Base-by-base conservation (phyloP, 1,140 invertebrate species). In the Drosophila kohkoa region DNA sequence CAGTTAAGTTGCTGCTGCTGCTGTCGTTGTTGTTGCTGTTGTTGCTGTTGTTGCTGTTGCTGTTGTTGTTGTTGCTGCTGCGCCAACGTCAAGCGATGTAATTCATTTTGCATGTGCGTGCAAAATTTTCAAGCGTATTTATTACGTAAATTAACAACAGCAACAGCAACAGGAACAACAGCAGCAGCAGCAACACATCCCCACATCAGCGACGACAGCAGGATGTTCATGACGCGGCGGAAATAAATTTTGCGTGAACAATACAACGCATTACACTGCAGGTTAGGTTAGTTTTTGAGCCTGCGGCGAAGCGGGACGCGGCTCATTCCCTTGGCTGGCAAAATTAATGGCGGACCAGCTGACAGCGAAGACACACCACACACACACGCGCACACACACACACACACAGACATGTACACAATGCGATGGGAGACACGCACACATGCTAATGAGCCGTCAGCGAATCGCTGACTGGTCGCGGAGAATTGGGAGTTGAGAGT, bases 171-270 rank as follows among this genome's bases (percentile, higher is more conserved):
- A 81, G 54, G 62, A 59, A 8, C 62, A 67, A 54, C 79, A 60
- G 38, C 73, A 57, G 45, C 55, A 54, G 3, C 43, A 43, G 35
- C 58, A 62, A 62, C 51, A 49, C 49, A 46, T 48, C 49, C 54
- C 49, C 72, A 70, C 72, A 75, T 57, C 72, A 62, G 75, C 83
- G 83, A 83, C 81, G 79, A 88, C 74, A 88, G 75, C 83, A 90
- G 85, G 85, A 89, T 89, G 85, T 89, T 90, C 81, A 81, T 89
- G 85, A 85, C 85, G 86, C 76, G 81, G 86, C 81, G 85, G 86
- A 89, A 89, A 89, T 89, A 89, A 89, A 89, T 90, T 89, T 89
- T 89, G 85, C 85, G 86, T 90, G 86, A 90, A 86, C 81, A 89
- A 89, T 89, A 89, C 86, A 90, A 89, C 72, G 85, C 85, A 87